Base-by-base conservation (phyloP, 2,888 invertebrate species). In the Colostygia pectinataria region DNA sequence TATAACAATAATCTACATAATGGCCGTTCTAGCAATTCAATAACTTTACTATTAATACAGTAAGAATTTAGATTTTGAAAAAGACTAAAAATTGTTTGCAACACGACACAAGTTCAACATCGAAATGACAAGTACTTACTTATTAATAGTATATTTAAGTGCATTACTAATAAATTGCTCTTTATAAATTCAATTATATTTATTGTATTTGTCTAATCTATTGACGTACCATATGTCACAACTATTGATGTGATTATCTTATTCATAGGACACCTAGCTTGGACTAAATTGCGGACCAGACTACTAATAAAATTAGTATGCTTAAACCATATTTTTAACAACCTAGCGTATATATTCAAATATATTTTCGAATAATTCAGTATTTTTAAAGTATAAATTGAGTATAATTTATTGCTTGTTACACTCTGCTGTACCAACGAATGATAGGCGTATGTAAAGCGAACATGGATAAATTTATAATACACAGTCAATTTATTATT, bases 351-450 rank as follows among this genome's bases (percentile, higher is more conserved):
- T n/a, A n/a, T n/a, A n/a, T n/a, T n/a, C n/a, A n/a, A n/a, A n/a
- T n/a, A n/a, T n/a, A n/a, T n/a, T 31, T 44, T 31, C 28, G 5
- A 37, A 24, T 31, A 23, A 36, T 15, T 38, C 32, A 45, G 15
- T 45, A n/a, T n/a, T n/a, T n/a, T n/a, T n/a, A 38, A 32, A 29
- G 24, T 32, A n/a, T 45, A 33, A 27, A 18, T 25, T 0, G 13
- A 33, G 27, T 38, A 27, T 36, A 44, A 36, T 29, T 28, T 44
- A 44, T 45, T 45, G 45, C 38, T 45, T 39, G 4, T 38, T 38
- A 39, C 15, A 33, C 38, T 39, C 6, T 38, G 32, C 9, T 25
- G 18, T 32, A 32, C 10, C 31, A 37, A 36, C 12, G 8, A 18
- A 9, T 25, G 13, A 29, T 32, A 25, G 13, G 34, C 20, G 39